Base-by-base conservation (phyloP, 2,888 invertebrate species). In the Neoaliturus tenellus region DNA sequence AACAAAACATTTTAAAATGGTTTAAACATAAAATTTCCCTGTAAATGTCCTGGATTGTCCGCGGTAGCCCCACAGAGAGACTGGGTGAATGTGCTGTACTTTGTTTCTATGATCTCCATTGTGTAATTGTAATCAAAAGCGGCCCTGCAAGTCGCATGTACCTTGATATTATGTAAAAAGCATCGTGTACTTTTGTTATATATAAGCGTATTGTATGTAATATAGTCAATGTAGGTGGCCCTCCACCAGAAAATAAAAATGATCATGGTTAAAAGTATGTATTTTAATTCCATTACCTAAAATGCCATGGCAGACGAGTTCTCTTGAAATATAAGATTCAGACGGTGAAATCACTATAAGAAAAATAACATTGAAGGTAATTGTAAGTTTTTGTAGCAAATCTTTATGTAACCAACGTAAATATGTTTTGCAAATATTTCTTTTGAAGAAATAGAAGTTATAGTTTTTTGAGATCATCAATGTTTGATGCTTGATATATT, bases 151-250 rank as follows among this genome's bases (percentile, higher is more conserved):
- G 51, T 33, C 35, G 55, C 25, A 20, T 33, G 78, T 78, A 78
- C 78, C 78, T 78, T 33, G 33, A 78, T 78, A 75, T 44, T 75
- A 33, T 78, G 78, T 78, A 78, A 28, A 78, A 78, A 78, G 78
- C 31, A 55, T 33, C 55, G 62, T 78, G 78, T 78, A 78, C 78
- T 78, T 78, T 78, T 78, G 78, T 78, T 78, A 78, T 78, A 75
- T 75, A 78, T 78, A 78, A 78, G 78, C 78, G 78, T 78, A 75
- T 28, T 75, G 51, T 78, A 78, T 78, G 78, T 78, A 78, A 48
- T 39, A 75, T 78, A 78, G 78, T 78, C 78, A 78, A 33, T 78
- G 78, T 78, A 28, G 55, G 78, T 44, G 41, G 73, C 28, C 14
- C 25, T 62, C 62, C 62, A 62, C 62, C 62, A 62, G 31, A 28